Evolutionary conservation across 2,797 vertebrate species (phyloP).

Genomic region (Danionella dracula): DNA sequence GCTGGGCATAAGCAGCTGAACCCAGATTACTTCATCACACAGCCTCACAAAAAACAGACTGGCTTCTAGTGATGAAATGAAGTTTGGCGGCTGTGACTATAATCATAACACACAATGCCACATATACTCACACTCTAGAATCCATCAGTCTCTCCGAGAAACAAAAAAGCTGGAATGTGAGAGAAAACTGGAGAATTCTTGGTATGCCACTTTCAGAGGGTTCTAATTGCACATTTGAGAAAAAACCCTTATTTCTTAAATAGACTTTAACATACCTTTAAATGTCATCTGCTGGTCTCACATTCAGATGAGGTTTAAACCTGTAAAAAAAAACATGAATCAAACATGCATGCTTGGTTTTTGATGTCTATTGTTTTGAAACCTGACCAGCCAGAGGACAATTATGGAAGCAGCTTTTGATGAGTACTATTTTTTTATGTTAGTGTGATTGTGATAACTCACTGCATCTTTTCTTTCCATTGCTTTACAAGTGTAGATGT

Average conservation of each 20-base stretch:
- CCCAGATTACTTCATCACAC: neutral
- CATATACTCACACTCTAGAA: slow-evolving; percentile 44
- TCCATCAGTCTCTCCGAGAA: slow-evolving; percentile 25
- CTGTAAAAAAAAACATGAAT: neutral
- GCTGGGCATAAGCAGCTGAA: neutral
- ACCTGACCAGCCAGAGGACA: too few species aligned
- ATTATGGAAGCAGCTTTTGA: too few species aligned
- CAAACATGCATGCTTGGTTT: too few species aligned
- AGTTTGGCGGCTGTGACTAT: slow-evolving; percentile 3
- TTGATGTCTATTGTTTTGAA: too few species aligned
- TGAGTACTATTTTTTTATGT: too few species aligned
- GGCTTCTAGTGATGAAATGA: too few species aligned
- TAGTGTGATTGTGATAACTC: too few species aligned
- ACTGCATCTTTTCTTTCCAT: too few species aligned
- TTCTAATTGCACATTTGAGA: slow-evolving; percentile 36
- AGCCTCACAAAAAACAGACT: neutral
- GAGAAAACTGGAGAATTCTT: slow-evolving; percentile 69
- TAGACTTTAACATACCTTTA: slow-evolving; percentile 6
- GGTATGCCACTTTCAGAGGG: slow-evolving; percentile 61
- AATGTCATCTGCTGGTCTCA: neutral
- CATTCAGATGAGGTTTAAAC: neutral
- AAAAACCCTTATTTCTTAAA: neutral
- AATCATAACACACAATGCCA: slow-evolving; percentile 41
- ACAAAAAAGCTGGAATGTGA: slow-evolving; percentile 59
- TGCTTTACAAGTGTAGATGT: too few species aligned